Conservation (phyloP, 2,113 vertebrate genomes). For the Phasianus colchicus region DNA sequence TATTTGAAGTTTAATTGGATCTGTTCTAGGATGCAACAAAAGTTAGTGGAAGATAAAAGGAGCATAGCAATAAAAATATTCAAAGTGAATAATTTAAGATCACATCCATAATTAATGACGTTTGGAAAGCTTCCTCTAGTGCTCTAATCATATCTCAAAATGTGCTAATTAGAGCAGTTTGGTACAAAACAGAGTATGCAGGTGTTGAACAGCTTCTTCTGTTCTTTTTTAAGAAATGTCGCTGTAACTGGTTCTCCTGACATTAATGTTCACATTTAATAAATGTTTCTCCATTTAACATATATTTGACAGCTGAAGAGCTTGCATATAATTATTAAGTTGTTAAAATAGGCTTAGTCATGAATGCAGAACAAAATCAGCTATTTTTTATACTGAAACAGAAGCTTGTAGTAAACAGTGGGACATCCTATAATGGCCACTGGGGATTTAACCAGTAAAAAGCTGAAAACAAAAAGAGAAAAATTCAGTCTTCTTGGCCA, state of each 20-base stretch:
- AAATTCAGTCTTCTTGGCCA: background rate
- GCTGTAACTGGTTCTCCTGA: background rate
- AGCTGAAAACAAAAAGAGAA: background rate
- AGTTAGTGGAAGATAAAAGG: slow-evolving; percentile 77
- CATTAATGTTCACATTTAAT: background rate
- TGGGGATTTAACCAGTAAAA: background rate
- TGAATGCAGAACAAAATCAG: background rate
- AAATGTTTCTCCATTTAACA: slow-evolving; percentile 22
- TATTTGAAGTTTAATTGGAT: slow-evolving; percentile 67
- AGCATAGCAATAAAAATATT: slow-evolving; percentile 69
- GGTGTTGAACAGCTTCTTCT: slow-evolving; percentile 68
- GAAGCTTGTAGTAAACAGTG: background rate
- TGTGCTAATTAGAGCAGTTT: slow-evolving; percentile 80
- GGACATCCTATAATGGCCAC: background rate
- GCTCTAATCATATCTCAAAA: slow-evolving; percentile 75
- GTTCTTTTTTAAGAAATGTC: slow-evolving; percentile 27
- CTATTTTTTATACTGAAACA: background rate
- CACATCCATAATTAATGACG: slow-evolving; percentile 81
- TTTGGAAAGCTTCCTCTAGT: slow-evolving; percentile 76
- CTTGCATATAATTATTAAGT: background rate
- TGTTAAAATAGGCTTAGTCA: slow-evolving; percentile 36
- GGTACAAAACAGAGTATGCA: slow-evolving; percentile 70
- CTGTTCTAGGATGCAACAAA: slow-evolving; percentile 73
- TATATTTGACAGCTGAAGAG: slow-evolving; percentile 19
- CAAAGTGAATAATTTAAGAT: slow-evolving; percentile 83